A percentile compares a stretch with the other conserved stretches of the same genome.
These are phyloP conservation scores for Lacerta viridis DNA, from an alignment of 2,797 vertebrate species.

Conservation along the genomic window DNA sequence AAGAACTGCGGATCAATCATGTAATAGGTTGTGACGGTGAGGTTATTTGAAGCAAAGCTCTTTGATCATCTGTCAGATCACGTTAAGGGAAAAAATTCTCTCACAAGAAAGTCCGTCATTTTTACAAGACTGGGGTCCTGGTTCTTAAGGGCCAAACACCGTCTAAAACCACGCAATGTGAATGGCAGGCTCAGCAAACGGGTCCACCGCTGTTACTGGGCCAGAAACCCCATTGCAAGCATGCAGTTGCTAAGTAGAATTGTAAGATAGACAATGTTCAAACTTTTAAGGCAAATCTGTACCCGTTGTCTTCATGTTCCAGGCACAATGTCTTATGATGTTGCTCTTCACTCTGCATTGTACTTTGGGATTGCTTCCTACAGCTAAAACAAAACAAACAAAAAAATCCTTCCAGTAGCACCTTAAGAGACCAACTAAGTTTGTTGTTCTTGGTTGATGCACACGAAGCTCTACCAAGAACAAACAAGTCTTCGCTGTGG, in stretches of 20 bases:
- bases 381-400: too few relatives aligned
- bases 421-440: too few relatives aligned
- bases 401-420: too few relatives aligned
- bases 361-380: background rate
- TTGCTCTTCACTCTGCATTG: background rate
- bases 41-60: conserved; percentile 4
- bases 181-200: background rate
- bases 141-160: background rate
- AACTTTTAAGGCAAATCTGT: background rate
- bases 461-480: too few relatives aligned
- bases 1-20: background rate
- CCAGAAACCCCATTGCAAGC: background rate
- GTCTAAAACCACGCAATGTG: background rate
- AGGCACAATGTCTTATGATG: background rate
- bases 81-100: background rate
- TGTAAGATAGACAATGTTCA: background rate
- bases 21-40: background rate
- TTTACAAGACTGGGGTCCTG: background rate
- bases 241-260: background rate
- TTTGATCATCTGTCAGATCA: background rate
- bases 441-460: too few relatives aligned
- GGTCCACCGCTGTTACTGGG: background rate
- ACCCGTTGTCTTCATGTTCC: too few relatives aligned
- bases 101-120: background rate
- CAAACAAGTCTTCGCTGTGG: too few relatives aligned